Conservation (phyloP, 2,888 invertebrate genomes). For the Netelia melanura region DNA sequence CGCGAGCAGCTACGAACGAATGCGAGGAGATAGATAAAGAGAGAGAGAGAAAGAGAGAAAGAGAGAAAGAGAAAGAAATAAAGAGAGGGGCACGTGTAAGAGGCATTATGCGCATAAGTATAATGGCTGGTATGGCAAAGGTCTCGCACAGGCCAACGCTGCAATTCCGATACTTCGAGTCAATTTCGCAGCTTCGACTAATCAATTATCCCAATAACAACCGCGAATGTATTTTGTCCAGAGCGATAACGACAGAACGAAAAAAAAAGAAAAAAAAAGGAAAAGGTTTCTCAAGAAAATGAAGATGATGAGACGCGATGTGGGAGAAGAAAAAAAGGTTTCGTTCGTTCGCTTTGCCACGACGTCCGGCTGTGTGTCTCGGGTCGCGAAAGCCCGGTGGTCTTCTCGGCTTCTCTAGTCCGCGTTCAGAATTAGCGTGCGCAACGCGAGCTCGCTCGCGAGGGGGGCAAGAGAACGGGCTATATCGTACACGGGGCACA, state of each 20-base stretch:
- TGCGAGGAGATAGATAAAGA: slow-evolving; percentile 37
- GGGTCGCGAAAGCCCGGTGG: slow-evolving; percentile 24
- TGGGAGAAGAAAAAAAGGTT: background rate
- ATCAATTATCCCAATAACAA: background rate
- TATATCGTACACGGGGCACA: slow-evolving; percentile 73
- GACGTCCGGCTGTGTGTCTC: background rate
- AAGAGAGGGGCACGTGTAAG: slow-evolving; percentile 31
- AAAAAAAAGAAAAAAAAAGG: background rate
- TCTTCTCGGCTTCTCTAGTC: slow-evolving; percentile 28
- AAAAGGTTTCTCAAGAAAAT: too few species aligned
- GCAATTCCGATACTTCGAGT: slow-evolving; percentile 33
- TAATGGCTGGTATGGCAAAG: slow-evolving; percentile 35
- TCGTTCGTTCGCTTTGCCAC: slow-evolving; percentile 22
- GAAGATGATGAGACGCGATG: too few species aligned
- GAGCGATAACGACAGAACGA: background rate
- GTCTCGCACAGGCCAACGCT: slow-evolving; percentile 36
- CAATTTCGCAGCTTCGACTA: background rate
- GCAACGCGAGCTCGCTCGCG: background rate
- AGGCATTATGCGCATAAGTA: slow-evolving; percentile 62
- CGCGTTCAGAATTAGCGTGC: slow-evolving; percentile 81
- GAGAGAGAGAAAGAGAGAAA: slow-evolving; percentile 28
- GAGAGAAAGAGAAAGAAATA: background rate
- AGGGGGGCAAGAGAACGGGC: background rate
- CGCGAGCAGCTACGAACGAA: slow-evolving; percentile 72
- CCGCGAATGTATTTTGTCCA: background rate